These are phyloP conservation scores for Blera fallax DNA, from an alignment of 2,888 invertebrate species.

Conservation along the genomic window DNA sequence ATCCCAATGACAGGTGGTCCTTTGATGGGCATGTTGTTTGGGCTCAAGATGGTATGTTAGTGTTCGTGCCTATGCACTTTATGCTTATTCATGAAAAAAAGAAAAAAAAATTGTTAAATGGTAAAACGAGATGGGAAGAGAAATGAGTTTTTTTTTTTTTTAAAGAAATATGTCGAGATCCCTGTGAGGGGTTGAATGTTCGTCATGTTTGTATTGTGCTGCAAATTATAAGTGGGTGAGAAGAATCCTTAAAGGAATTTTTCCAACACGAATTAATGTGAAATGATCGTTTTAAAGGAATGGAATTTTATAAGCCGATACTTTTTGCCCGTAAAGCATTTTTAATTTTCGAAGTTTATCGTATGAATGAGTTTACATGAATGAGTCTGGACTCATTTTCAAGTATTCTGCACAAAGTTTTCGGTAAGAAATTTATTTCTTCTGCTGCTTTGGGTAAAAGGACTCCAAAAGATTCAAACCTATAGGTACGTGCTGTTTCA, in stretches of 20 bases:
- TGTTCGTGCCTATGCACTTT: slow-evolving; percentile 68
- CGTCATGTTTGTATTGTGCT: slow-evolving; percentile 38
- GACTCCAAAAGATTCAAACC: no score
- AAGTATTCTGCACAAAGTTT: no score
- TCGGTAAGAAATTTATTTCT: no score
- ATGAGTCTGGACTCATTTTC: no score
- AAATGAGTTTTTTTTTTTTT: slow-evolving; percentile 10
- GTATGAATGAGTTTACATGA: no score
- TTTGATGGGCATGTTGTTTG: slow-evolving; percentile 65
- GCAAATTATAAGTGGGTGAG: slow-evolving; percentile 36
- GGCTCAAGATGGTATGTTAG: slow-evolving; percentile 59
- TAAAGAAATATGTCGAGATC: slow-evolving; percentile 1
- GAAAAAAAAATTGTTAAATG: slow-evolving; percentile 22
- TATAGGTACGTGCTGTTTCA: no score
- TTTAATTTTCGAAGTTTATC: no score
- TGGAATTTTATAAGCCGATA: no score
- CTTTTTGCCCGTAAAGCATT: no score
- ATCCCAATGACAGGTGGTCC: slow-evolving; percentile 70
- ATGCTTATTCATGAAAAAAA: slow-evolving; percentile 63
- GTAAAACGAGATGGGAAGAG: slow-evolving; percentile 43
- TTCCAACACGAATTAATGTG: not conserved
- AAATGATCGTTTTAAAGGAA: not conserved
- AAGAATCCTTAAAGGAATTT: slow-evolving; percentile 20
- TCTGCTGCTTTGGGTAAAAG: no score
- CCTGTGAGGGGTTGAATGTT: slow-evolving; percentile 18